Evolutionary conservation across 2,797 vertebrate genomes (phyloP), one percentile per base, ranked within the genome.

Genomic region (Distichodus sexfasciatus): DNA sequence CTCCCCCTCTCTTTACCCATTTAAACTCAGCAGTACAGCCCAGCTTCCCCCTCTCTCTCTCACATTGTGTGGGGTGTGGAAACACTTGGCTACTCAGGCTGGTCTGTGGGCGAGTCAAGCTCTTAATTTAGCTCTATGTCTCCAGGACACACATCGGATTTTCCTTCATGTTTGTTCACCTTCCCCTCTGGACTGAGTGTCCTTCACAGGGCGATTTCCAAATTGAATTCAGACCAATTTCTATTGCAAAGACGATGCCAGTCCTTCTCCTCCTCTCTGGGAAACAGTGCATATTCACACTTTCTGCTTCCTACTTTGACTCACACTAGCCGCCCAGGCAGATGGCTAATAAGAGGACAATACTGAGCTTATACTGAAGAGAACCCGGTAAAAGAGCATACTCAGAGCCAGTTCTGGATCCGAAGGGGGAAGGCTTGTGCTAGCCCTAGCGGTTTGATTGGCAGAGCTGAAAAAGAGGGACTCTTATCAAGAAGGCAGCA

Each of bases 321-420:
- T 75, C 57, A 66, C 51, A 69, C 66, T 73, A 65, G 44, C 72
- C 68, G 72, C 65, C 55, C 58, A 75, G 62, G 75, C 75, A 85
- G 66, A 80, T 76, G 78, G 74, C 75, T 76, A 74, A 70, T 57
- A 74, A 78, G 60, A 3, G 10, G 67, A 79, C 60, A 35, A 24
- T 36, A 72, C 61, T 70, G 29, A 66, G 19, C 19, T 57, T 63
- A 46, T 62, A 81, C 68, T 79, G 75, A 76, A 58, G 58, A 61
- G 11, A 58, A 79, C 76, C 69, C 28, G 69, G 69, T 59, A 61
- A 58, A 50, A 69, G 54, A 74, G 38, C 71, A 75, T 57, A 55
- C 38, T 72, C 51, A 63, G 59, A 78, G 69, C 73, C 76, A 73
- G 66, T 74, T 74, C 69, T 73, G 71, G 44, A 85, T 78, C 17